phyloP scores from a whole-genome alignment of 37 sponge, comb jelly and placozoan genomes.

The Diacarnus erythraeanus region DNA sequence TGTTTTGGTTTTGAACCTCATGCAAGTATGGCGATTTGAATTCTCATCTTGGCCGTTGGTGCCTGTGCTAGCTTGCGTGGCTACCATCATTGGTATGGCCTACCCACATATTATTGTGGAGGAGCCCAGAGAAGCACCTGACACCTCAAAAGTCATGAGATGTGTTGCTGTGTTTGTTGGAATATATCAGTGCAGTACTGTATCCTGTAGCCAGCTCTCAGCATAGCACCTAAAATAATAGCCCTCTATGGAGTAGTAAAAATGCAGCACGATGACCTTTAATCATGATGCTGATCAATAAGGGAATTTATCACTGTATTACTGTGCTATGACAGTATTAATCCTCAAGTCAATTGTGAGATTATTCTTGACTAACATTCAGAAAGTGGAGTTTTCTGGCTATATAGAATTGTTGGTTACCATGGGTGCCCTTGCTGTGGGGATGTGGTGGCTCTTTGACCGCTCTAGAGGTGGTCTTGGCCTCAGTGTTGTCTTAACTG shows the following conservation, averaged over 20 bases:
- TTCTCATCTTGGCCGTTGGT: constrained; percentile 53
- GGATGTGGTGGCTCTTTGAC: constrained; percentile 98
- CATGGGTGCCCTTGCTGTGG: constrained; percentile 82
- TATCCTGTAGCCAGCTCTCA: too few relatives aligned
- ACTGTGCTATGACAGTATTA: not conserved
- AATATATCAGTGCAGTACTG: constrained; percentile 89
- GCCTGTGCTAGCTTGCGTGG: constrained; percentile 60
- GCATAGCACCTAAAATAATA: too few relatives aligned
- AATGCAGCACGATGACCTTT: not conserved
- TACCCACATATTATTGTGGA: constrained; percentile 47
- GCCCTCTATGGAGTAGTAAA: not conserved
- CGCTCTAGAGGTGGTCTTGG: constrained; percentile 77
- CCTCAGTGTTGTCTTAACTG: constrained; percentile 68
- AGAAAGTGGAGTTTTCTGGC: constrained; percentile 87
- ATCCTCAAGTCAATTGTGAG: not conserved
- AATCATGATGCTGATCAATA: not conserved
- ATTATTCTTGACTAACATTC: constrained; percentile 15
- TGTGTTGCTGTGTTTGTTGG: constrained; percentile 93
- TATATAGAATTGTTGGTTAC: constrained; percentile 77
- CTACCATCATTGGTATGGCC: constrained; percentile 58
- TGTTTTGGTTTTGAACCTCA: constrained; percentile 61
- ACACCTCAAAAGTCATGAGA: constrained; percentile 79
- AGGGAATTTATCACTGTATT: not conserved
- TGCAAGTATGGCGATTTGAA: constrained; percentile 58
- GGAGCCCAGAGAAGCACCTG: constrained; percentile 35